Evolutionary conservation across 2,888 invertebrate species (phyloP).

Genomic region (Andrena bucephala): DNA sequence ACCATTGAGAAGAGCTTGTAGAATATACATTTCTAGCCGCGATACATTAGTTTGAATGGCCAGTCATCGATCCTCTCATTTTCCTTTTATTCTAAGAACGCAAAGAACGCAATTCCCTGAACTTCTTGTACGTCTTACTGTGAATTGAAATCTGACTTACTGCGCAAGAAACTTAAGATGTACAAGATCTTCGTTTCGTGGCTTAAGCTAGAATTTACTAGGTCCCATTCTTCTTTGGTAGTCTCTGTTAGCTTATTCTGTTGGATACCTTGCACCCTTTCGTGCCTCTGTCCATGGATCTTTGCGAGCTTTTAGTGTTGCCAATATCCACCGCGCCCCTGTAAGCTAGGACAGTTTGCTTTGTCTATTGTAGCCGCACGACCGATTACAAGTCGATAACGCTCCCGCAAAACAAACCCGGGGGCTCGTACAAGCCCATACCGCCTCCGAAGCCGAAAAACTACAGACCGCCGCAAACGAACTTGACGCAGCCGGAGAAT

Average conservation of each 20-base stretch:
- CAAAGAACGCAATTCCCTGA: background rate
- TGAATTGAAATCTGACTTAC: too few relatives aligned
- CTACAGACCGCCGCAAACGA: constrained; percentile 90
- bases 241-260: background rate
- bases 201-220: background rate
- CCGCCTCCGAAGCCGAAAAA: constrained; percentile 97
- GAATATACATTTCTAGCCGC: constrained; percentile 80
- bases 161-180: background rate
- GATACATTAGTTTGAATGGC: constrained; percentile 78
- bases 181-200: background rate
- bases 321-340: constrained; percentile 49
- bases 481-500: constrained; percentile 78
- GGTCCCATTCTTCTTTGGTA: background rate
- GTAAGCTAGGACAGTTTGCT: constrained; percentile 77
- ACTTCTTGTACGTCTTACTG: background rate
- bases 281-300: background rate
- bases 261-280: background rate
- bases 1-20: constrained; percentile 80
- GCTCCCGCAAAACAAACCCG: constrained; percentile 79
- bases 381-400: constrained; percentile 84
- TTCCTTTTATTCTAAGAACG: background rate
- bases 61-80: background rate
- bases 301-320: background rate
- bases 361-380: constrained; percentile 79
- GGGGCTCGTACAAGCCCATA: constrained; percentile 92